Base-by-base conservation (phyloP, 2,888 invertebrate genomes). In the Helicoverpa assulta region DNA sequence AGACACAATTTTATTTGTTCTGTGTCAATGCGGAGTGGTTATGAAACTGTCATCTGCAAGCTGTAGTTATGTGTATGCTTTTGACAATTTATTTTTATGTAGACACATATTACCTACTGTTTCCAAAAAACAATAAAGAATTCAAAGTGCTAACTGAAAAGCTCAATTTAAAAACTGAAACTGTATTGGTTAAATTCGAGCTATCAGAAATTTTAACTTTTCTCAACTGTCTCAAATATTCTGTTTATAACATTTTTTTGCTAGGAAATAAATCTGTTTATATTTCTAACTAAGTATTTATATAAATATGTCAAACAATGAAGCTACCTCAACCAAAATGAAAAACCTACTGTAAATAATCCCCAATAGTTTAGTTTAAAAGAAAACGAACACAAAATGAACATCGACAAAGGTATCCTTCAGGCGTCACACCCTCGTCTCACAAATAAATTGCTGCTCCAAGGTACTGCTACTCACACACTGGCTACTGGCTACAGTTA, bases 351-450 rank as follows among this genome's bases (percentile, higher is more conserved):
- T 47, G n/a, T 43, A 16, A 5, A 14, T 43, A n/a, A 50, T 7
- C 18, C 47, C 51, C 18, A 29, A 29, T 55, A 60, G 47, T 40
- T 14, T 29, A 60, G 26, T 10, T n/a, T 12, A 51, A 55, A 62
- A 58, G 8, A 70, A 61, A 74, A 63, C 59, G 73, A 75, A 65
- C 58, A 65, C 14, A 52, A 63, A 37, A 69, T 59, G 29, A 50
- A 60, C 56, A 70, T 70, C 76, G 72, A 75, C 73, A 77, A 65
- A 83, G 70, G 81, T 75, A 73, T 75, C 77, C 66, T 58, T 80
- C 76, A 80, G 54, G 52, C 68, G 83, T 83, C 80, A 47, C 67
- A 83, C 84, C 83, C 82, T 83, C 71, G 84, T 83, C 82, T 40
- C 10, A 29, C 53, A 54, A 70, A 78, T 67, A 65, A 67, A 76